Conservation (phyloP, 2,888 invertebrate genomes). For the Linnaemya vulpina region DNA sequence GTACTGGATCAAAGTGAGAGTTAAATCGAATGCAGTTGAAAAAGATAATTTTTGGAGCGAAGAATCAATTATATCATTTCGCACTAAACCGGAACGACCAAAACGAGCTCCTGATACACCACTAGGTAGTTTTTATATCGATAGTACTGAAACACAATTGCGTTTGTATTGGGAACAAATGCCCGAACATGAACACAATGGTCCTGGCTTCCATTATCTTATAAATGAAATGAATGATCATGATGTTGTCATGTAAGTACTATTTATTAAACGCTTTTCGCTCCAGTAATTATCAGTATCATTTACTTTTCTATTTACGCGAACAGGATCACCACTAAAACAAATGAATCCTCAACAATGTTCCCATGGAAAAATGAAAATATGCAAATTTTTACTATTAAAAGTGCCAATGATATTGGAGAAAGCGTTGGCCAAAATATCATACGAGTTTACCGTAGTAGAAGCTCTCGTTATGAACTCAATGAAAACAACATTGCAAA, state of each 20-base stretch:
- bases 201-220: constrained; percentile 88
- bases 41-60: constrained; percentile 88
- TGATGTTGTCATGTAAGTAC: constrained; percentile 73
- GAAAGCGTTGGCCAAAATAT: constrained; percentile 56
- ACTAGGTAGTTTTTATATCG: constrained; percentile 88
- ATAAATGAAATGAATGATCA: constrained; percentile 81
- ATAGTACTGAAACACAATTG: constrained; percentile 85
- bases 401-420: constrained; percentile 72
- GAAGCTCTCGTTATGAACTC: constrained; percentile 78
- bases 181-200: constrained; percentile 87
- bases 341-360: constrained; percentile 37
- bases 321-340: constrained; percentile 30
- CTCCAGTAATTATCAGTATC: not conserved
- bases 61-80: constrained; percentile 85
- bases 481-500: constrained; percentile 86
- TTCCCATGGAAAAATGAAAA: constrained; percentile 63
- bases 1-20: constrained; percentile 85
- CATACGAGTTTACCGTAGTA: constrained; percentile 65
- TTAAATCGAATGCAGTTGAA: constrained; percentile 84
- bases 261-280: not conserved
- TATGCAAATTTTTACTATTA: constrained; percentile 60
- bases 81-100: constrained; percentile 85
- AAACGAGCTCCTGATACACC: constrained; percentile 87
- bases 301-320: not conserved
- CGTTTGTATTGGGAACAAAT: constrained; percentile 92